Percentiles rank a stretch among this genome's conserved stretches.
These are phyloP conservation scores for Crambe crambe DNA, from an alignment of 37 sponge, comb jelly and placozoan species.

Conservation along the genomic window DNA sequence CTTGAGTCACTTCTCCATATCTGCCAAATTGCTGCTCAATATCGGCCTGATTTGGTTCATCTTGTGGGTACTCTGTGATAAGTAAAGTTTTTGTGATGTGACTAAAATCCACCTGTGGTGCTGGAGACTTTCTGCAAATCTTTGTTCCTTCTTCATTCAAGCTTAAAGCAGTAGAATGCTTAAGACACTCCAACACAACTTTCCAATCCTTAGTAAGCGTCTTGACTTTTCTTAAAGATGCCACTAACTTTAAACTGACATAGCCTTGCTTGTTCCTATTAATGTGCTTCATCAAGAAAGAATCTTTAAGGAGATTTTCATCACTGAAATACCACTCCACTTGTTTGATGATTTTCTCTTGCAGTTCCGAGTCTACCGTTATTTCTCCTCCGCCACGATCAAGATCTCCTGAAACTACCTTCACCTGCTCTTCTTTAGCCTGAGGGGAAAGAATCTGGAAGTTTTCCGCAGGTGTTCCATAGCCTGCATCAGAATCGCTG, in stretches of 20 bases:
- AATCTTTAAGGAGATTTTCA: slow-evolving; percentile 88
- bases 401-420: background rate
- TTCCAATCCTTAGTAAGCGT: slow-evolving; percentile 82
- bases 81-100: slow-evolving; percentile 59
- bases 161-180: slow-evolving; percentile 51
- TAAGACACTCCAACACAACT: slow-evolving; percentile 56
- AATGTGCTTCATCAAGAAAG: slow-evolving; percentile 93
- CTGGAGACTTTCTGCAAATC: slow-evolving; percentile 61
- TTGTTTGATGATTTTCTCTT: slow-evolving; percentile 65
- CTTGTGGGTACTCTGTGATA: slow-evolving; percentile 55
- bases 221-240: slow-evolving; percentile 89
- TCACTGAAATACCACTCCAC: slow-evolving; percentile 97
- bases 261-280: slow-evolving; percentile 82
- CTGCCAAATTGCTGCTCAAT: slow-evolving; percentile 56
- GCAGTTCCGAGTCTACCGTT: slow-evolving; percentile 37
- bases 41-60: slow-evolving; percentile 34
- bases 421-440: background rate
- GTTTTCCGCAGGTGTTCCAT: slow-evolving; percentile 42
- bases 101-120: slow-evolving; percentile 68
- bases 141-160: slow-evolving; percentile 86
- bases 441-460: slow-evolving; percentile 6
- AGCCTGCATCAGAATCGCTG: slow-evolving; percentile 65
- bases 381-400: background rate
- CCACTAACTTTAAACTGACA: slow-evolving; percentile 88
- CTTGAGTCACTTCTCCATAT: slow-evolving; percentile 65